These are phyloP conservation scores for Centropus bengalensis DNA, from an alignment of 2,113 vertebrate genomes.

Conservation along the genomic window DNA sequence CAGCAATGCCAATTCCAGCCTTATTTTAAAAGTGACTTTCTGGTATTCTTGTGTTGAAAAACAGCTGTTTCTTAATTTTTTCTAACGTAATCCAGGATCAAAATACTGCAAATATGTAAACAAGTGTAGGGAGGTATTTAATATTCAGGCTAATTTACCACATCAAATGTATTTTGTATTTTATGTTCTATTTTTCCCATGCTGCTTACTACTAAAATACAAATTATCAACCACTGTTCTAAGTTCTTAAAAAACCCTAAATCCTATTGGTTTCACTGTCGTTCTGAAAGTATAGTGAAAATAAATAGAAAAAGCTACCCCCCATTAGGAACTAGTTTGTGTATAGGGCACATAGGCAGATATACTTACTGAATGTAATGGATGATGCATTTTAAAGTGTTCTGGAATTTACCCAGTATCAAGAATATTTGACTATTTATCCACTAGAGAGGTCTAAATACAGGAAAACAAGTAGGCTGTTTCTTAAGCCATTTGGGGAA, in stretches of 20 bases:
- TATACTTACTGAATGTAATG: neutral
- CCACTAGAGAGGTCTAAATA: neutral
- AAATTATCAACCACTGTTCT: neutral
- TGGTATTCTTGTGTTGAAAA: neutral
- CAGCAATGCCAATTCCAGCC: neutral
- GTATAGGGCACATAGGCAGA: neutral
- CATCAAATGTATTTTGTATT: neutral
- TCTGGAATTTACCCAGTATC: neutral
- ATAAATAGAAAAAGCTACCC: neutral
- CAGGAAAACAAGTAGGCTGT: neutral
- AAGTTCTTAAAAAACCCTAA: neutral
- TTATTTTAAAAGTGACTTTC: neutral
- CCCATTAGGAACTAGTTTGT: neutral
- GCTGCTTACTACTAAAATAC: neutral
- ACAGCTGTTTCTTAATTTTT: neutral
- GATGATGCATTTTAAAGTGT: neutral
- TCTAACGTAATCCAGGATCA: neutral
- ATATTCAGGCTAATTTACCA: constrained; percentile 2
- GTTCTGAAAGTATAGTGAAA: neutral
- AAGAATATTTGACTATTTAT: neutral
- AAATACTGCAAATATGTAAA: neutral
- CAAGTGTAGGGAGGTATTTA: neutral
- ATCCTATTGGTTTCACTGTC: neutral
- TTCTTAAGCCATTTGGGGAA: neutral
- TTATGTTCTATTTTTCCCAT: neutral